A percentile compares a stretch with the other conserved stretches of the same genome.
Conservation (phyloP, 2,113 vertebrate species). For the Paedocypris sp. region DNA sequence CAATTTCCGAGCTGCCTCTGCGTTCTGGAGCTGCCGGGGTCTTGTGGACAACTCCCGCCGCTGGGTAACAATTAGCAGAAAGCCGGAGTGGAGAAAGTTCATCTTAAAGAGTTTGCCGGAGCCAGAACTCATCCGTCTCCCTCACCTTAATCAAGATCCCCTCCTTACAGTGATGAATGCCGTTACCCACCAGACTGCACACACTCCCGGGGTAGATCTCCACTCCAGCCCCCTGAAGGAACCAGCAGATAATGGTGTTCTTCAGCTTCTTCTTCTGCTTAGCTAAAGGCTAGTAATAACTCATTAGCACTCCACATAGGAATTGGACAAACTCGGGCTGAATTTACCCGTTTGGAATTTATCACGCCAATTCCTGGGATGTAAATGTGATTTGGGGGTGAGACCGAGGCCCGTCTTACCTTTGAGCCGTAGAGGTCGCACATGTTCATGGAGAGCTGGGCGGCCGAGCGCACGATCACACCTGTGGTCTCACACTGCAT, state of each 20-base stretch:
- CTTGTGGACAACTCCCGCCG: background rate
- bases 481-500: constrained; percentile 90
- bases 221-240: constrained; percentile 76
- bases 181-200: constrained; percentile 72
- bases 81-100: background rate
- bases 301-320: no score
- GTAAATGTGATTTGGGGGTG: background rate
- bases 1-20: background rate
- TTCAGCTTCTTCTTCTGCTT: no score
- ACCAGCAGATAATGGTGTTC: background rate
- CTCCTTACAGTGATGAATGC: constrained; percentile 92
- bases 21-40: background rate
- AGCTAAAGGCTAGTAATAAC: background rate
- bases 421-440: constrained; percentile 93
- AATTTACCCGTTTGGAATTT: no score
- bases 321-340: no score
- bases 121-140: constrained; percentile 1
- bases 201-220: constrained; percentile 88
- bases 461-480: constrained; percentile 74
- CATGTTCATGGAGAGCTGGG: constrained; percentile 78
- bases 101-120: background rate
- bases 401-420: constrained; percentile 47
- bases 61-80: constrained; percentile 1
- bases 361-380: no score
- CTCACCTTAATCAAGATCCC: constrained; percentile 93